phyloP scores from a whole-genome alignment of 2,797 vertebrate species.

The Sebastes baramenuke region DNA sequence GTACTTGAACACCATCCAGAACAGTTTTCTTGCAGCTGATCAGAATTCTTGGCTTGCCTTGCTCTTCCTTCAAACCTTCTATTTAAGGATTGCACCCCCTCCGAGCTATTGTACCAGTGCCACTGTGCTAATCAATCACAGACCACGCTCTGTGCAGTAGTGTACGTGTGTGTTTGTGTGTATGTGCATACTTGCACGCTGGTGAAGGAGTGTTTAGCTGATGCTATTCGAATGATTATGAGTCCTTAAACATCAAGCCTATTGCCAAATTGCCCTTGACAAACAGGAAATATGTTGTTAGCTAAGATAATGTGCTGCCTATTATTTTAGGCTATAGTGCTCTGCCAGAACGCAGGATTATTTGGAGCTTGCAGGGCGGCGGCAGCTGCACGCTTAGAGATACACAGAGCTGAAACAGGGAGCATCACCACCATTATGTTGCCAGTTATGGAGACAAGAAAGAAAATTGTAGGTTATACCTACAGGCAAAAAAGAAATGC shows the following conservation, averaged over 20 bases:
- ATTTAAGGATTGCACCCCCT: constrained; percentile 82
- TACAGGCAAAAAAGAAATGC: constrained; percentile 55
- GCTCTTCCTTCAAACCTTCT: constrained; percentile 74
- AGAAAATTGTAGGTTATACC: constrained; percentile 66
- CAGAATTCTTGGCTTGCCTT: constrained; percentile 80
- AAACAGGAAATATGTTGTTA: constrained; percentile 79
- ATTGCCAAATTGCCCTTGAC: constrained; percentile 82
- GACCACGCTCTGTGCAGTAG: constrained; percentile 64
- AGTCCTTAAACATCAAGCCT: constrained; percentile 80
- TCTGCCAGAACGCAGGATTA: constrained; percentile 74
- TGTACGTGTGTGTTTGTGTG: background rate
- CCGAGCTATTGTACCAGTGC: constrained; percentile 84
- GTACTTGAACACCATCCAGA: constrained; percentile 62
- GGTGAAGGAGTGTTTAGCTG: constrained; percentile 59
- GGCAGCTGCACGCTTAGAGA: constrained; percentile 76
- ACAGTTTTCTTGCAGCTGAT: constrained; percentile 75
- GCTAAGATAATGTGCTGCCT: constrained; percentile 74
- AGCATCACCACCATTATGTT: constrained; percentile 65
- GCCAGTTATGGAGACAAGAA: constrained; percentile 66
- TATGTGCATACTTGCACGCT: constrained; percentile 35
- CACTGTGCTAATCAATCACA: constrained; percentile 85
- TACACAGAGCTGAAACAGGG: constrained; percentile 68
- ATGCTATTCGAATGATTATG: constrained; percentile 72
- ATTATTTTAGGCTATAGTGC: constrained; percentile 75
- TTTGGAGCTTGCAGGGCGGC: constrained; percentile 66